These are phyloP conservation scores for Anarhynchus alexandrinus DNA, from an alignment of 2,113 vertebrate genomes.

Conservation along the genomic window DNA sequence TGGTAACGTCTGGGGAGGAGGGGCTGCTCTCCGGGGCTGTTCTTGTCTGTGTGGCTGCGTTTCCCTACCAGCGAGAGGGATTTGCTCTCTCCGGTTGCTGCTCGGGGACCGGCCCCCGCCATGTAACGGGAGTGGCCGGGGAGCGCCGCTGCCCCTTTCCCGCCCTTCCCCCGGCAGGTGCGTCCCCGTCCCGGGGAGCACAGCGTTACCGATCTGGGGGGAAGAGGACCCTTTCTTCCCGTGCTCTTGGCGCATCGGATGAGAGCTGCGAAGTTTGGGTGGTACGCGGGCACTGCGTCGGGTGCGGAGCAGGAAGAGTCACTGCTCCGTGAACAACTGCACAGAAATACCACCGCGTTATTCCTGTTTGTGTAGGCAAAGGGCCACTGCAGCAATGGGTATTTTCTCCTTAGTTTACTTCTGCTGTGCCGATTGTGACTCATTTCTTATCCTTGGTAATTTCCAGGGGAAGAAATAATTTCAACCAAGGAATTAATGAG, in stretches of 20 bases:
- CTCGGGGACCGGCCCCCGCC: no score
- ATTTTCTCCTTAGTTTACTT: neutral
- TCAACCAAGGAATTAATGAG: neutral
- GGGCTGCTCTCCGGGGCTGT: neutral
- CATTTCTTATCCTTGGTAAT: neutral
- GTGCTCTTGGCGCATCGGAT: accelerated
- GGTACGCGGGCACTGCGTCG: accelerated
- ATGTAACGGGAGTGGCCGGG: neutral
- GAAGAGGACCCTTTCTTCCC: no score
- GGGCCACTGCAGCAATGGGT: neutral
- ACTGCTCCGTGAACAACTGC: accelerated
- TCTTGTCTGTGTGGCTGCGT: neutral
- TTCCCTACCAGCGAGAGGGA: accelerated
- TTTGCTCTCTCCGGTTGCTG: neutral
- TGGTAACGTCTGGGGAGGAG: accelerated
- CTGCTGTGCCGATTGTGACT: neutral
- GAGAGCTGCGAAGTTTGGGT: accelerated
- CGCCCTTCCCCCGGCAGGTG: neutral
- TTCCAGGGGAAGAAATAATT: neutral
- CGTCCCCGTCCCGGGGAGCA: accelerated
- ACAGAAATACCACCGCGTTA: accelerated
- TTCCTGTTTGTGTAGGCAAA: neutral
- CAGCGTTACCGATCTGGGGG: accelerated
- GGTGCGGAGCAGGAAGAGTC: no score
- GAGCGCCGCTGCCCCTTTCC: neutral